Evolutionary conservation across 1,140 invertebrate genomes (phyloP).

Genomic region (Aplysia californica): DNA sequence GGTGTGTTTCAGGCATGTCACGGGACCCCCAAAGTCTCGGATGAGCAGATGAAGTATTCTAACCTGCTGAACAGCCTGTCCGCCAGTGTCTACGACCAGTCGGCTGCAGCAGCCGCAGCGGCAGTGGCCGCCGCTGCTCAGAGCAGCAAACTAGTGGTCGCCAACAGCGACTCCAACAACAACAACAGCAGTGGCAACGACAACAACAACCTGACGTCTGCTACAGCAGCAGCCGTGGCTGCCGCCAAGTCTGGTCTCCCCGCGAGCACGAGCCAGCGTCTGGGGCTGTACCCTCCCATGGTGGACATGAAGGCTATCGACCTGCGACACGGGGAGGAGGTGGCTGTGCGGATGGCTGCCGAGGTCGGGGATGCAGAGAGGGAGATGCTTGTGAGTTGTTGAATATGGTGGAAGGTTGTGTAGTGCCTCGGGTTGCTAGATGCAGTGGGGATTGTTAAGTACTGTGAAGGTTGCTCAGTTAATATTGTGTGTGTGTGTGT

Average conservation of each 20-base stretch:
- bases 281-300: neutral
- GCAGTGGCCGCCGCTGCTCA: no score
- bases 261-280: no score
- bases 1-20: no score
- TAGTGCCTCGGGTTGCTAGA: no score
- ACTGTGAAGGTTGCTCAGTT: no score
- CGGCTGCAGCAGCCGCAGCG: no score
- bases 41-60: conserved; percentile 11
- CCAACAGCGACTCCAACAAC: no score
- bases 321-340: conserved; percentile 11
- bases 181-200: neutral
- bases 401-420: no score
- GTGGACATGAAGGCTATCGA: conserved; percentile 24
- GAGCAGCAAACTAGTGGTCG: no score
- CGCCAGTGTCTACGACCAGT: neutral
- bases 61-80: conserved; percentile 6
- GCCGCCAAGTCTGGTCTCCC: neutral
- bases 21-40: neutral
- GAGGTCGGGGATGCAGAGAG: neutral
- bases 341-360: conserved; percentile 17
- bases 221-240: neutral
- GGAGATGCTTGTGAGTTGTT: neutral
- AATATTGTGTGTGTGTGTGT: no score
- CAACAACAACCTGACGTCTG: neutral
- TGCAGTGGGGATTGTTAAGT: no score